phyloP scores from a whole-genome alignment of 2,797 vertebrate species.

The Myotis daubentonii region DNA sequence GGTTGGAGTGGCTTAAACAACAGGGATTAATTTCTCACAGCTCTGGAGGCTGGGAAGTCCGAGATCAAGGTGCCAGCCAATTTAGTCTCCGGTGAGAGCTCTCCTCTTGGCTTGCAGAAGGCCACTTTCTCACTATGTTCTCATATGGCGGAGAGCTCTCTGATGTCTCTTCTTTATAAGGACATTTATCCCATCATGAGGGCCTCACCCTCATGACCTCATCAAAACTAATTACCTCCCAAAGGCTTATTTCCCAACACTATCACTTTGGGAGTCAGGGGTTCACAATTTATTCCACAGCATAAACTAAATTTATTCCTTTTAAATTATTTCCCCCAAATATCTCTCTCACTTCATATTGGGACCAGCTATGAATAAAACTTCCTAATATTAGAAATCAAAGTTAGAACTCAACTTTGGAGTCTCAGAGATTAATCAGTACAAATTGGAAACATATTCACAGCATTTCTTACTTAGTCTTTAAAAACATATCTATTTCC shows the following conservation, averaged over 20 bases:
- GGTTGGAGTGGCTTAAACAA: not conserved
- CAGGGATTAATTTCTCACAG: not conserved
- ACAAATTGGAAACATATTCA: not conserved
- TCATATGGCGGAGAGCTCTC: not conserved
- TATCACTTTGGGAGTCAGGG: not conserved
- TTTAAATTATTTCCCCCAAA: not conserved
- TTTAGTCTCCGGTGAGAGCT: not conserved
- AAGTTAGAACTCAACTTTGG: slow-evolving; percentile 16
- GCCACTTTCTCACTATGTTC: not conserved
- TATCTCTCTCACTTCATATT: not conserved
- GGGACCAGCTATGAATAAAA: not conserved
- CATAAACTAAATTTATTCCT: not conserved
- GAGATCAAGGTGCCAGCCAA: not conserved
- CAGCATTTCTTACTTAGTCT: not conserved
- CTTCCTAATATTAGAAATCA: not conserved
- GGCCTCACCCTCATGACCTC: not conserved
- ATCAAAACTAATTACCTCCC: not conserved
- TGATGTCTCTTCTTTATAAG: not conserved
- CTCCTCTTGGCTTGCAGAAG: not conserved
- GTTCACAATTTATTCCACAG: not conserved
- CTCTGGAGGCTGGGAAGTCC: not conserved
- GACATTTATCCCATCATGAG: not conserved
- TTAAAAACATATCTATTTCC: not conserved
- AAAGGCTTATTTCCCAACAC: not conserved
- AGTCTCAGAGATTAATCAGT: not conserved